Evolutionary conservation across 2,797 vertebrate genomes (phyloP), one percentile per base, ranked within the genome.

Genomic region (Darevskia mixta): DNA sequence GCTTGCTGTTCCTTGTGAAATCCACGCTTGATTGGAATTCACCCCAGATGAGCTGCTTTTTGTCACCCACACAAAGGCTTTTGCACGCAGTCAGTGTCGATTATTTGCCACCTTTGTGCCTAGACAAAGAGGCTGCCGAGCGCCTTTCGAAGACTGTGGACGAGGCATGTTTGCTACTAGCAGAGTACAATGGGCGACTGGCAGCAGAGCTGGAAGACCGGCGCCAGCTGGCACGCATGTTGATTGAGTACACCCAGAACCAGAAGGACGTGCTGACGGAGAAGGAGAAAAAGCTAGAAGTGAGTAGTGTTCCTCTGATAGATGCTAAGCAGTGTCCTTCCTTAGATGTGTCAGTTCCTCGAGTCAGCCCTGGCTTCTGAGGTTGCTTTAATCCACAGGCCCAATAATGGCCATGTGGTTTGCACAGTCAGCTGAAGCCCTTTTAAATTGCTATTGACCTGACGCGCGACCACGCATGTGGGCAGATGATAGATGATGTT

Each of bases 191-290:
- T 8, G 99, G 99, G 11, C 97, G 99, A 8, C 97, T 99, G 96
- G 99, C 99, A 0, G 99, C 99, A 0, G 99, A 99, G 94, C 97
- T 99, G 95, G 99, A 99, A 96, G 99, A 99, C 96, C 97, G 99
- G 64, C 97, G 98, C 92, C 99, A 99, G 97, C 97, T 99, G 95
- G 98, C 99, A 0, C 98, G 98, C 79, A 99, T 99, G 98, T 95
- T 99, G 89, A 98, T 98, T 9, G 99, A 99, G 86, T 99, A 99
- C 95, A 99, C 99, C 91, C 96, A 97, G 97, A 98, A 98, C 93
- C 99, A 99, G 97, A 99, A 98, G 95, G 98, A 99, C 27, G 98
- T 98, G 64, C 96, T 99, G 86, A 97, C 94, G 0, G 98, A 98
- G 94, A 98, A 99, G 75, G 99, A 99, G 97, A 99, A 98, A 95